These are phyloP conservation scores for Onychorhynchus coronatus DNA, from an alignment of 2,113 vertebrate genomes.

Conservation along the genomic window DNA sequence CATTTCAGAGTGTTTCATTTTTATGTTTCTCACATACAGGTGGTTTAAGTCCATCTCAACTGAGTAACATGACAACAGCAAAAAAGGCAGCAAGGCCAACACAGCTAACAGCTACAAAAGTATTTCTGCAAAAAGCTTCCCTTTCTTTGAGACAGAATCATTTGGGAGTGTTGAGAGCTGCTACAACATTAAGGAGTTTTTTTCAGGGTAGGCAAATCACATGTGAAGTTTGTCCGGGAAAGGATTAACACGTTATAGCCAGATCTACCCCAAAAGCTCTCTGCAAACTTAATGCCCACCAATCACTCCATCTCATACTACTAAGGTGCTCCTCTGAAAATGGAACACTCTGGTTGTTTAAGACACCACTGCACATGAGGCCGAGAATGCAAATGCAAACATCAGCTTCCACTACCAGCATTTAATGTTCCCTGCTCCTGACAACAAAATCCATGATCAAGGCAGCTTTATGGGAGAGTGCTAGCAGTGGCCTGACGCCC, in stretches of 20 bases:
- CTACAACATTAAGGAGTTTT: neutral
- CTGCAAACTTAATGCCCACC: neutral
- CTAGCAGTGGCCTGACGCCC: neutral
- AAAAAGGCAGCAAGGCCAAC: neutral
- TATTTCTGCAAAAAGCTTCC: neutral
- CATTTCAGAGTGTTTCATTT: neutral
- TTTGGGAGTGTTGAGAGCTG: neutral
- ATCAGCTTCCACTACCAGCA: neutral
- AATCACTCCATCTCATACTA: neutral
- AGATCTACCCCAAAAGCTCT: neutral
- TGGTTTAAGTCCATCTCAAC: neutral
- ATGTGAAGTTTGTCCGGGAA: neutral
- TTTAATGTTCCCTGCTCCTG: neutral
- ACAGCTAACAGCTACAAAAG: neutral
- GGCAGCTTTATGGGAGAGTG: neutral
- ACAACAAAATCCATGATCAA: neutral
- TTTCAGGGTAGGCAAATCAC: neutral
- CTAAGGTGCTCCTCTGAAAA: neutral
- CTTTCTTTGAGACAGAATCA: neutral
- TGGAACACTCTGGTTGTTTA: neutral
- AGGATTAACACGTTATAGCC: neutral
- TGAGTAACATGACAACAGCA: neutral
- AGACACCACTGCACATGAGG: accelerated
- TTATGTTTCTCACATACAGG: neutral
- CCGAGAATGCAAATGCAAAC: accelerated